These are phyloP conservation scores for Crematogaster levior DNA, from an alignment of 2,888 invertebrate genomes.

Conservation along the genomic window DNA sequence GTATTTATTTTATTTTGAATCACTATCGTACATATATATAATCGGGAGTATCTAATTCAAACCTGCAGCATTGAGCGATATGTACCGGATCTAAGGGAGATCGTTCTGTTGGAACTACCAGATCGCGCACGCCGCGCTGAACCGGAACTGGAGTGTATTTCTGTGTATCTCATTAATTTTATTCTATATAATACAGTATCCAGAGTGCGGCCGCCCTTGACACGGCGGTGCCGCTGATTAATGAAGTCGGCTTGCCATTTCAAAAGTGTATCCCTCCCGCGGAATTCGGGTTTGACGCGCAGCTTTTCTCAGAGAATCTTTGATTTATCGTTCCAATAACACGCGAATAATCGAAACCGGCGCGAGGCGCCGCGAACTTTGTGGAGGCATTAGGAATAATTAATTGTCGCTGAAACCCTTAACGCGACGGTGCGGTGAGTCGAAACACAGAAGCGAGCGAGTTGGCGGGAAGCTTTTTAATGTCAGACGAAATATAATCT, in stretches of 20 bases:
- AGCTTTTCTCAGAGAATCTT: slow-evolving; percentile 71
- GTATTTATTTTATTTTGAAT: slow-evolving; percentile 61
- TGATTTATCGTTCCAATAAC: slow-evolving; percentile 74
- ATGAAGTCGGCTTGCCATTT: slow-evolving; percentile 82
- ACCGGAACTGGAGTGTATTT: slow-evolving; percentile 85
- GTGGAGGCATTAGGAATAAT: slow-evolving; percentile 66
- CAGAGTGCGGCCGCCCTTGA: slow-evolving; percentile 45
- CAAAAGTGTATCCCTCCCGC: slow-evolving; percentile 74
- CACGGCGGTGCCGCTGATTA: slow-evolving; percentile 80
- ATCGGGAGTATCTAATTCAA: slow-evolving; percentile 60
- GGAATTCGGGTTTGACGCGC: slow-evolving; percentile 56
- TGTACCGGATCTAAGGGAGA: slow-evolving; percentile 64
- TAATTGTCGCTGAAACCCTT: slow-evolving; percentile 62
- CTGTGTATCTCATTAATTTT: slow-evolving; percentile 86
- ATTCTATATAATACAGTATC: slow-evolving; percentile 83
- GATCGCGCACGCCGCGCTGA: slow-evolving; percentile 59
- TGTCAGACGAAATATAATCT: slow-evolving; percentile 7
- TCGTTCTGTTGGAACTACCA: slow-evolving; percentile 71
- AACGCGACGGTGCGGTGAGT: slow-evolving; percentile 50
- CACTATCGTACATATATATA: slow-evolving; percentile 42
- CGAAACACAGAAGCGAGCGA: slow-evolving; percentile 41
- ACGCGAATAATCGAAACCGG: slow-evolving; percentile 66
- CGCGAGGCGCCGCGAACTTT: slow-evolving; percentile 56
- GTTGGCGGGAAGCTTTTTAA: slow-evolving; percentile 34
- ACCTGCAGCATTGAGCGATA: slow-evolving; percentile 58